Base-by-base conservation (phyloP, 2,113 vertebrate genomes). In the Mobula hypostoma region DNA sequence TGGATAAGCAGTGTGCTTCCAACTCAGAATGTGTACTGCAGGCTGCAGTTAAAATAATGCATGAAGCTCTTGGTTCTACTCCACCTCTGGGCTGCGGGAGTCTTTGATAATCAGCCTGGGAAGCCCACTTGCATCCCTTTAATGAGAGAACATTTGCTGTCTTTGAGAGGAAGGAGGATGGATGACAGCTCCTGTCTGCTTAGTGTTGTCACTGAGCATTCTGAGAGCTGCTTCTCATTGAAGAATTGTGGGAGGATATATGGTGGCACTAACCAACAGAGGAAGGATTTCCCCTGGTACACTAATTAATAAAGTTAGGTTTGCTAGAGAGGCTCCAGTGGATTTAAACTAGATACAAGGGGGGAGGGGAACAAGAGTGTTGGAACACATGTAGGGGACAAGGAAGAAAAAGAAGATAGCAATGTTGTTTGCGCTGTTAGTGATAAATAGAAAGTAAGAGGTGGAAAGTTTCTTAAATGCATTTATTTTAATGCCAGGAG, bases 11-110 rank as follows among this genome's bases (percentile, higher is more conserved):
- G 2, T 56, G 70, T 63, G 56, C 63, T 78, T 21, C 48, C 66
- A 1, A 80, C 72, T 78, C 72, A 83, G 72, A 36, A 3, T 24
- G 9, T 32, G 2, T 48, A 56, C 48, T 94, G 27, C 24, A 78
- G 27, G 40, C 29, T 82, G 74, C 74, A 74, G 40, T 78, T 61
- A 61, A 74, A 94, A 78, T 36, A 40, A 9, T 91, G 14, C 88
- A 66, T 72, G 40, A 72, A 72, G 24, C 66, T 72, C 66, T 92
- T 92, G 90, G 66, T 92, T 92, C 61, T 27, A 40, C 66, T 92
- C 68, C 91, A 74, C 68, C 68, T 93, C 90, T 48, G 66, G 11
- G 68, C 21, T 12, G 36, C 24, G 91, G 91, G 36, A 76, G 68
- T 72, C 19, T 72, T 72, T 74, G 70, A 74, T 74, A 93, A 48